Conservation (phyloP, 2,888 invertebrate genomes). For the Hydriomena furcata region DNA sequence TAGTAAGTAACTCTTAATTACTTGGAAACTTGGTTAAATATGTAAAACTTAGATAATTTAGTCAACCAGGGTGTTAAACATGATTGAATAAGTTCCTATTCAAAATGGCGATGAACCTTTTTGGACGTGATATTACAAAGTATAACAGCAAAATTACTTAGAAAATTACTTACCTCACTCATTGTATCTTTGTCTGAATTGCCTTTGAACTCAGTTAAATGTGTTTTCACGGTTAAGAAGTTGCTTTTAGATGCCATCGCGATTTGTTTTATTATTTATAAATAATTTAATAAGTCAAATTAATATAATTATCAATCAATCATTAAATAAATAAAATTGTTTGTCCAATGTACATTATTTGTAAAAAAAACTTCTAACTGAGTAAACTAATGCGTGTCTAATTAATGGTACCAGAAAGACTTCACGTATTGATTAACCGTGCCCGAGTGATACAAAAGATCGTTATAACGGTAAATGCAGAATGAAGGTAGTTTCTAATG, state of each 20-base stretch:
- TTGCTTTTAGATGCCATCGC: slow-evolving; percentile 60
- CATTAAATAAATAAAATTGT: slow-evolving; percentile 49
- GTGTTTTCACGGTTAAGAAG: slow-evolving; percentile 74
- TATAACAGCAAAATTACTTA: no score
- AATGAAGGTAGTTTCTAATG: slow-evolving; percentile 45
- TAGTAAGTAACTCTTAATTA: no score
- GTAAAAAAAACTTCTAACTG: slow-evolving; percentile 38
- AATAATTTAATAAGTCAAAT: slow-evolving; percentile 48
- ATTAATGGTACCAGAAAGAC: slow-evolving; percentile 56
- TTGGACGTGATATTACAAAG: no score
- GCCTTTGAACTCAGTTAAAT: slow-evolving; percentile 75
- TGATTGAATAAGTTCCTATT: not conserved
- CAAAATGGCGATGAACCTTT: slow-evolving; percentile 22
- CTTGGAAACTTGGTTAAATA: no score
- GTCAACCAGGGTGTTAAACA: no score
- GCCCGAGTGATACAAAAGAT: slow-evolving; percentile 46
- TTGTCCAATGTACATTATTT: slow-evolving; percentile 48
- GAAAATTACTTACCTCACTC: slow-evolving; percentile 70
- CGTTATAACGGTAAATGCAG: not conserved
- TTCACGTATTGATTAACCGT: slow-evolving; percentile 54
- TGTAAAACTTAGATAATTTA: no score
- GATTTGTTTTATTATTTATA: slow-evolving; percentile 31
- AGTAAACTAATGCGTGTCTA: slow-evolving; percentile 25
- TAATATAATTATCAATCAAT: slow-evolving; percentile 44
- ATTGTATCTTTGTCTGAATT: slow-evolving; percentile 75